Evolutionary conservation across 1,140 invertebrate genomes (phyloP), one percentile per base, ranked within the genome.

Genomic region (Dinoponera quadriceps): DNA sequence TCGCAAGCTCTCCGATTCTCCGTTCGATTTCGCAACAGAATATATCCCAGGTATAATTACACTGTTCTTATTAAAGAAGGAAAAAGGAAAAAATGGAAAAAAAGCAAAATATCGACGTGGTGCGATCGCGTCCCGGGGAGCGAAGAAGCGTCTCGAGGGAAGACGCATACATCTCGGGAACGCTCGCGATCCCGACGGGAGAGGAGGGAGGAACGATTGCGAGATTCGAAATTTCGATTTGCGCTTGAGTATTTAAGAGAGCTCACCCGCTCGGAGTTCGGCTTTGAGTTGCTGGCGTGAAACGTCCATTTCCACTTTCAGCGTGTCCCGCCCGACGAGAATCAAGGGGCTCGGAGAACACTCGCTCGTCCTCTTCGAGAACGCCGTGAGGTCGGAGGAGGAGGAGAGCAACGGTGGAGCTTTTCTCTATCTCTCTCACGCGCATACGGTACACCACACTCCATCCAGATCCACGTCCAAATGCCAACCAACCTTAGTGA

Each of bases 381-480:
- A 78, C 48, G 54, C 57, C 18, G 72, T 33, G 44, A 74, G 29
- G 25, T 48, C 73, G n/a, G 44, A 55, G 25, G 63, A 69, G 54
- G 68, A 55, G 71, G 48, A 62, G 57, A 81, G 38, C 65, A 77
- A 87, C 22, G 65, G 66, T 65, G 38, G 27, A 69, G 66, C 78
- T 83, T 86, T 85, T 86, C 27, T 87, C 85, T 74, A 83, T 89
- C 87, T 88, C 84, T 91, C 83, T 89, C 86, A 88, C 85, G 84
- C 88, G 90, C 86, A 86, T 88, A 80, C 77, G 84, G 65, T 86
- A 90, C 86, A 93, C 92, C 91, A 91, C 91, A 93, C 91, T 93
- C 93, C 93, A 93, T 93, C 93, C 93, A 93, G 85, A 91, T 93
- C 93, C 92, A 93, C 93, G 93, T 93, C 93, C 93, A 92, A 86